Conservation (phyloP, 2,113 vertebrate genomes). For the Lepus europaeus region DNA sequence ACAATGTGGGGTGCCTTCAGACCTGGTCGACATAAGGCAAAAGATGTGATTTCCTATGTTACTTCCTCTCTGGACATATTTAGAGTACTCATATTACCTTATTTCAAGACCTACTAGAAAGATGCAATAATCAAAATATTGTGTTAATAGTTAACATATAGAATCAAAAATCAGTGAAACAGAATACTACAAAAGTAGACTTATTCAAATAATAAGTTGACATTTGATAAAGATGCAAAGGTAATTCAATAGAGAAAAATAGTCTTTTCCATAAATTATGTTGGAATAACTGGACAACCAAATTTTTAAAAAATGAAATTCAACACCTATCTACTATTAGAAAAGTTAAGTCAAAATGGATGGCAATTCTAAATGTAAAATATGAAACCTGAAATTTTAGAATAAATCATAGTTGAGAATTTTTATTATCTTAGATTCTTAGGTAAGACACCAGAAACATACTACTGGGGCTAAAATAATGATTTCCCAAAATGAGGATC, state of each 20-base stretch:
- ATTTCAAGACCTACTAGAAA: not conserved
- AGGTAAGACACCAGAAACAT: not conserved
- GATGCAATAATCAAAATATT: not conserved
- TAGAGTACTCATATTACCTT: not conserved
- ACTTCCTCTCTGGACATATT: not conserved
- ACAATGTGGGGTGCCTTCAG: not conserved
- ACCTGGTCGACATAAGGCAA: not conserved
- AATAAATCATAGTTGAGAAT: not conserved
- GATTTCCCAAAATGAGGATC: no score
- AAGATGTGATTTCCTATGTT: not conserved
- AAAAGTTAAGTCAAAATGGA: slow-evolving; percentile 11
- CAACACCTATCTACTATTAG: not conserved
- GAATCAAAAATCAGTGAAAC: not conserved
- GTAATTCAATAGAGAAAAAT: not conserved
- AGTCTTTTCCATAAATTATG: not conserved
- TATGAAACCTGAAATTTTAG: not conserved
- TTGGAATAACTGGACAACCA: not conserved
- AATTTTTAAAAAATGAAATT: not conserved
- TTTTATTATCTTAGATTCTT: not conserved
- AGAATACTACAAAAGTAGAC: not conserved
- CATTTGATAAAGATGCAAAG: not conserved
- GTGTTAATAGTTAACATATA: not conserved
- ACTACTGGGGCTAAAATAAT: no score
- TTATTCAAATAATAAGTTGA: not conserved
- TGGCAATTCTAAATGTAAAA: not conserved